Base-by-base conservation (phyloP, 2,797 vertebrate species). In the Dendrocincla tyrannina region DNA sequence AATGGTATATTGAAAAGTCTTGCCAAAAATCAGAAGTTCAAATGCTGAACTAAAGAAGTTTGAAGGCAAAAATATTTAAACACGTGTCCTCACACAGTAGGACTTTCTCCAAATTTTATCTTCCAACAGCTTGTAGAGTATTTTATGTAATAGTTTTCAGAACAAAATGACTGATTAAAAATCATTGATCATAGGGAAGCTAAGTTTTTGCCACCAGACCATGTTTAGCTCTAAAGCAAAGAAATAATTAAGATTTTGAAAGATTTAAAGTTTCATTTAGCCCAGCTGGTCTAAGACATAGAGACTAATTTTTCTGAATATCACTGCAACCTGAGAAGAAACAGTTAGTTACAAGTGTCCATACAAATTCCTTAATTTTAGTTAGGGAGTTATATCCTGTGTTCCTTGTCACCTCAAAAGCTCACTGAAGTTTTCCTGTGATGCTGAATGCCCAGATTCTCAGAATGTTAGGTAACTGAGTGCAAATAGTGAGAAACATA, bases 401-500 rank as follows among this genome's bases (percentile, higher is more conserved):
- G 73, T 77, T 60, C 25, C 35, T 66, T 64, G 55, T 41, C 76
- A 53, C 42, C 46, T 47, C 13, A 58, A 80, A 74, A 90, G 28
- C 44, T 77, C 69, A 39, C 6, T 91, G 72, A 93, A 88, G 58
- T 86, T 88, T 58, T 82, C 30, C n/a, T 83, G 60, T 44, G 59
- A 42, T 74, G 68, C n/a, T 84, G 90, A 85, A 72, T 58, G n/a
- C 77, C 69, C 73, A 70, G 72, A 80, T 84, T 91, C 73, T 84
- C 83, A 64, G 62, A 88, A 56, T 92, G 49, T 91, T 93, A 84
- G 83, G n/a, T 77, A 77, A 86, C 64, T 90, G 80, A 84, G 76
- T 67, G 52, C 73, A 91, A 94, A 91, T 33, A 30, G 60, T 74
- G 78, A 93, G 80, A 46, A 94, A 79, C 86, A 88, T 93, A 70